Base-by-base conservation (phyloP, 2,797 vertebrate genomes). In the Diplodus sargus region DNA sequence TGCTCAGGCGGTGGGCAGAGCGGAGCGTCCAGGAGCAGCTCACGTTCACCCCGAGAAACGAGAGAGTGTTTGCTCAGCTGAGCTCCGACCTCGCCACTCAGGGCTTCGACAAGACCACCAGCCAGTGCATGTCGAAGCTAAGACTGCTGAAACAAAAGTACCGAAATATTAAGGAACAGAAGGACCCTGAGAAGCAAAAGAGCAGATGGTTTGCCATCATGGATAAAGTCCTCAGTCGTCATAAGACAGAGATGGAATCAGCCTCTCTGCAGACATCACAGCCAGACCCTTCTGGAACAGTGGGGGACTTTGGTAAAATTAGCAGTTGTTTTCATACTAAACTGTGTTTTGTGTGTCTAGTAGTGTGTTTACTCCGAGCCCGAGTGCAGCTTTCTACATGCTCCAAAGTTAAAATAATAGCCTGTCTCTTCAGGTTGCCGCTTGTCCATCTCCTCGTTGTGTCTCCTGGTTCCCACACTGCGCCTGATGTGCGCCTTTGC, bases 401-500 rank as follows among this genome's bases (percentile, higher is more conserved):
- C 39, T 39, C 39, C 39, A 11, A 2, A 39, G 10, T 39, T 39
- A 11, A 39, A 39, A 39, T 39, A 39, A 39, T 39, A 39, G 34
- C 9, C 39, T 39, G 39, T 39, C 9, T 10, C 28, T 48, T 4
- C 71, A 85, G 85, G 57, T 4, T 49, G 52, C 43, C 25, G 6
- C 23, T 70, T 88, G 65, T 84, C 89, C 39, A 4, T 87, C 43
- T 65, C 83, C 9, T 81, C 90, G 0, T 39, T 93, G 66, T 79
- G 86, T 48, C 86, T 93, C 17, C 74, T 87, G 75, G 86, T 90
- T 52, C 86, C 90, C 0, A 78, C 91, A 0, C 49, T 96, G 58
- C 91, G 93, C 17, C 78, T 95, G 5, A 91, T 83, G 0, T 93
- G 91, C 0, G 94, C 94, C 0, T 94, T 94, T 22, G 54, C 88